Conservation (phyloP, 2,113 vertebrate genomes). For the Antigone vipio region DNA sequence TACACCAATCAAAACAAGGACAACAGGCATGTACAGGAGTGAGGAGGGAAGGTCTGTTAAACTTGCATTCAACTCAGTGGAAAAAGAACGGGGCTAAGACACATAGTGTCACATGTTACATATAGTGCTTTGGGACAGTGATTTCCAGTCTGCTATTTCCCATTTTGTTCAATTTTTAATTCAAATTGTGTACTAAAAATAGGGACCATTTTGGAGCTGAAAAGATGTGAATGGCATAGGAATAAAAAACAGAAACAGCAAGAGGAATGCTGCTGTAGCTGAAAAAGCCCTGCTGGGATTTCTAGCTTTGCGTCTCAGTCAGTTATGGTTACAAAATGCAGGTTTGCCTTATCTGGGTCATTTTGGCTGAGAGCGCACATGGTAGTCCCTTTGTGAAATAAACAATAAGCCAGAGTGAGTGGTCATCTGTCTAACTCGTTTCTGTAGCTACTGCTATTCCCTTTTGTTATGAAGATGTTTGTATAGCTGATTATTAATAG, state of each 20-base stretch:
- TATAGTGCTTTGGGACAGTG: conserved; percentile 4
- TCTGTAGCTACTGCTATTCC: not conserved
- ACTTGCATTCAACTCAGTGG: not conserved
- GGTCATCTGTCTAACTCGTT: not conserved
- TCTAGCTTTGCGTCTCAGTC: conserved; percentile 9
- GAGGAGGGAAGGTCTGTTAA: not conserved
- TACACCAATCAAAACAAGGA: not conserved
- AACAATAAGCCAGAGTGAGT: conserved; percentile 1
- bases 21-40: not conserved
- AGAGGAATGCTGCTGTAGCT: not conserved
- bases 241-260: not conserved
- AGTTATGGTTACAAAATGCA: conserved; percentile 25
- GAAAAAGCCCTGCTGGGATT: conserved; percentile 42
- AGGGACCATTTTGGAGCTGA: conserved; percentile 40
- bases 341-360: conserved; percentile 29
- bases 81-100: not conserved
- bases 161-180: conserved; percentile 63
- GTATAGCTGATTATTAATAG: not conserved
- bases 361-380: conserved; percentile 35
- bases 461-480: not conserved
- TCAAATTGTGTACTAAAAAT: conserved; percentile 55
- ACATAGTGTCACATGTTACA: not conserved
- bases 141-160: conserved; percentile 38
- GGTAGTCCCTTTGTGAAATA: conserved; percentile 27
- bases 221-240: not conserved